A percentile compares a stretch with the other conserved stretches of the same genome.
Conservation (phyloP, 1,140 invertebrate genomes). For the Globodera rostochiensis region DNA sequence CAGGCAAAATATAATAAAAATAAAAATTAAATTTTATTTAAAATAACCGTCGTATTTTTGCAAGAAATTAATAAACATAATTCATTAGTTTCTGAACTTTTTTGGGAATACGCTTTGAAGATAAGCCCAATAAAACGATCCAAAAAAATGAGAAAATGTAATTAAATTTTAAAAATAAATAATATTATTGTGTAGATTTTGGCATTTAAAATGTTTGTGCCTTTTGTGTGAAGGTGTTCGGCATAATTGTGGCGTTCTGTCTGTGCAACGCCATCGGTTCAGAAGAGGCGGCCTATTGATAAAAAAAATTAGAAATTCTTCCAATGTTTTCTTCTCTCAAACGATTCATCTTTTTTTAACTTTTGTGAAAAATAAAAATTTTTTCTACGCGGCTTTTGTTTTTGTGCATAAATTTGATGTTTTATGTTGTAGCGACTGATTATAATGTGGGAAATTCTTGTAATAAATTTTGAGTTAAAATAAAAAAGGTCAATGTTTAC, state of each 20-base stretch:
- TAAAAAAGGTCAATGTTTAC: not conserved
- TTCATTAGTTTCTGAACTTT: not conserved
- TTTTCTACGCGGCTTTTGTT: not conserved
- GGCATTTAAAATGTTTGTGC: not conserved
- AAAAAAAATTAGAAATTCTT: not conserved
- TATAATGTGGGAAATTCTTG: not conserved
- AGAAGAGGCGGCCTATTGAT: constrained; percentile 52
- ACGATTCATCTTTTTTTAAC: not conserved
- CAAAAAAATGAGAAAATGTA: not conserved
- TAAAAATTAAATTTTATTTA: too few relatives aligned
- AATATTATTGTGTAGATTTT: too few relatives aligned
- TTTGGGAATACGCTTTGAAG: not conserved
- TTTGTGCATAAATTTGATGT: constrained; percentile 5
- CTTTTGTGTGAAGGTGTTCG: constrained; percentile 54
- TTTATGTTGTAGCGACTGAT: not conserved
- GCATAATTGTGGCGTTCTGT: constrained; percentile 64
- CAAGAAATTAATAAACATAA: too few relatives aligned
- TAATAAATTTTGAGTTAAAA: not conserved
- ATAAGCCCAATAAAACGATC: not conserved
- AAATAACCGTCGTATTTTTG: not conserved
- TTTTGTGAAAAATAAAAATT: not conserved
- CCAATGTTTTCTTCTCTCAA: not conserved
- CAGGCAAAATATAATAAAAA: constrained; percentile 42
- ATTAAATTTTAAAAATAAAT: not conserved
- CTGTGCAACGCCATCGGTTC: constrained; percentile 59